A percentile compares a stretch with the other conserved stretches of the same genome.
These are phyloP conservation scores for Larimichthys polyactis DNA, from an alignment of 2,113 vertebrate genomes.

Conservation along the genomic window DNA sequence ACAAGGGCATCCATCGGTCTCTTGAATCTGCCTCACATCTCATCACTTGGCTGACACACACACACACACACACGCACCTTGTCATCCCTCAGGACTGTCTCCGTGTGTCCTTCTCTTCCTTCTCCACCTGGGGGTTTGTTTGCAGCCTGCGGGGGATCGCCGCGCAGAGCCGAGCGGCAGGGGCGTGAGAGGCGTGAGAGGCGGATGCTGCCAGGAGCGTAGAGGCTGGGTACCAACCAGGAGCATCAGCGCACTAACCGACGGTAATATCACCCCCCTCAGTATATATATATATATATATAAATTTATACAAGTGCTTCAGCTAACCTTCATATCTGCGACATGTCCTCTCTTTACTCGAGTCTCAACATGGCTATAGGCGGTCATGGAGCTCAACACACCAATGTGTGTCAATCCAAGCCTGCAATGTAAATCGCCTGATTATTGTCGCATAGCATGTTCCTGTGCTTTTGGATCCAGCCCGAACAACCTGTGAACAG, in stretches of 20 bases:
- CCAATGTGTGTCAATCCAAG: conserved; percentile 47
- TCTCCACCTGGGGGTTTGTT: conserved; percentile 42
- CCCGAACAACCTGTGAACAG: conserved; percentile 51
- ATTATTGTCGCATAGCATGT: conserved; percentile 80
- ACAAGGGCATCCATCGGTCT: conserved; percentile 73
- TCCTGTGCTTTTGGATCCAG: conserved; percentile 35
- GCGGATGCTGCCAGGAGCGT: conserved; percentile 82
- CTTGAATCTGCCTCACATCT: conserved; percentile 26
- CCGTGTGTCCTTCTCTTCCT: conserved; percentile 5
- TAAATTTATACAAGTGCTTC: neutral
- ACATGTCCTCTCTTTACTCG: conserved; percentile 21
- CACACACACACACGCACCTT: neutral
- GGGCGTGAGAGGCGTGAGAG: conserved; percentile 80
- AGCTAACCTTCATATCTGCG: conserved; percentile 34
- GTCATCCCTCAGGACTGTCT: neutral
- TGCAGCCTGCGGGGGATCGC: conserved; percentile 41
- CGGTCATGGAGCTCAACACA: conserved; percentile 14
- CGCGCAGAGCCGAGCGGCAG: conserved; percentile 70
- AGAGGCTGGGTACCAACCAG: conserved; percentile 79
- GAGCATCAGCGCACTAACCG: conserved; percentile 77
- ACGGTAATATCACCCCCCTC: conserved; percentile 73
- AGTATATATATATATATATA: too few relatives aligned
- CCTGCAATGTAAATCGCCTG: conserved; percentile 57
- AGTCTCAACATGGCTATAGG: neutral
- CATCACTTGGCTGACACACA: conserved; percentile 2